A percentile compares a stretch with the other conserved stretches of the same genome.
These are phyloP conservation scores for Xerus rutilus DNA, from an alignment of 2,797 vertebrate species.

Conservation along the genomic window DNA sequence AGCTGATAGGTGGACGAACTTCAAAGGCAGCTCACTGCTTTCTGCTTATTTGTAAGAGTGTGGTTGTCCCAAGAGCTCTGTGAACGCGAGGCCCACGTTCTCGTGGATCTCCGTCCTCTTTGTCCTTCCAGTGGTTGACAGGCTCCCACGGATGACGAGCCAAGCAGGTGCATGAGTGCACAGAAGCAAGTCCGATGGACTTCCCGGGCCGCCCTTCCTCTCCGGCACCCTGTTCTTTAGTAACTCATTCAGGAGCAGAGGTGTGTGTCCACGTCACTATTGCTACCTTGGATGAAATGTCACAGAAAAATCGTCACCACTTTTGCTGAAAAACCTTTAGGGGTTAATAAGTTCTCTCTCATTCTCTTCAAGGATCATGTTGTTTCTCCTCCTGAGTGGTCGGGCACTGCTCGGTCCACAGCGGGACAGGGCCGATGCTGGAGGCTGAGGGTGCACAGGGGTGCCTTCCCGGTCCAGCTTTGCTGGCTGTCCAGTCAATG, in stretches of 20 bases:
- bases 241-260: neutral
- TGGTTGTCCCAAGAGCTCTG: neutral
- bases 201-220: neutral
- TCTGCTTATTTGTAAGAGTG: neutral
- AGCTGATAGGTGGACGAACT: rapidly evolving
- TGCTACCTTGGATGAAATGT: neutral
- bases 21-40: rapidly evolving
- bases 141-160: neutral
- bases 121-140: neutral
- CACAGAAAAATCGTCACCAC: neutral
- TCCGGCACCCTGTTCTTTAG: neutral
- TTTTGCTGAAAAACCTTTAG: slow-evolving; percentile 2
- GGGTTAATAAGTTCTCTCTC: neutral
- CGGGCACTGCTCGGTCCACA: neutral
- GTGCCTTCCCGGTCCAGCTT: neutral
- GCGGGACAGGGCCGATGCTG: neutral
- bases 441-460: neutral
- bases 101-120: neutral
- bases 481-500: neutral
- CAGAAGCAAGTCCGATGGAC: too few relatives aligned
- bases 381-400: neutral
- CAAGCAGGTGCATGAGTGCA: too few relatives aligned
- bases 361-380: neutral
- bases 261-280: neutral
- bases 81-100: neutral